Conservation (phyloP, 2,797 vertebrate genomes). For the Leptatherina wallacei region DNA sequence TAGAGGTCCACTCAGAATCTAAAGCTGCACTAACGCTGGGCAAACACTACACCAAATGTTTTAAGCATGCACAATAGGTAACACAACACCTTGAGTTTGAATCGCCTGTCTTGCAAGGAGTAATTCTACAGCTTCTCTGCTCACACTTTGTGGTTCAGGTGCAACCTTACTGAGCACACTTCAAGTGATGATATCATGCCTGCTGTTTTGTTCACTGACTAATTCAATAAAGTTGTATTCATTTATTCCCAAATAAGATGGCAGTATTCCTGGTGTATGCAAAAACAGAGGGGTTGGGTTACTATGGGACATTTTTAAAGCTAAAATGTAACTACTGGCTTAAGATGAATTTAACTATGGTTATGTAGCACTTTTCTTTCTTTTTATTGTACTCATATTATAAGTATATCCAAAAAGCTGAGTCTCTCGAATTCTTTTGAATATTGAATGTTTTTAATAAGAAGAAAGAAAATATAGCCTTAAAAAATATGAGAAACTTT, state of each 20-base stretch:
- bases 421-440: background rate
- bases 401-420: background rate
- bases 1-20: background rate
- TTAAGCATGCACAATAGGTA: background rate
- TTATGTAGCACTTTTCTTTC: background rate
- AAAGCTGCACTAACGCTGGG: background rate
- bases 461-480: background rate
- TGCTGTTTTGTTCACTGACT: too few relatives aligned
- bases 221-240: background rate
- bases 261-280: background rate
- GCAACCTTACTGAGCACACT: too few relatives aligned
- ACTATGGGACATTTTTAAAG: too few relatives aligned
- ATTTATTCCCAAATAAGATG: background rate
- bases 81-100: background rate
- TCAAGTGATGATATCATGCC: too few relatives aligned
- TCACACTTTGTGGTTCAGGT: background rate
- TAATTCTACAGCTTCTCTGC: too few relatives aligned
- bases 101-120: background rate
- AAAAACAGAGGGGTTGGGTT: background rate
- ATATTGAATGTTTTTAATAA: background rate
- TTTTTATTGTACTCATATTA: background rate
- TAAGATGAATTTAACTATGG: background rate
- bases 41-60: background rate
- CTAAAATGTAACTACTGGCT: background rate
- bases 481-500: background rate